Evolutionary conservation across 2,888 invertebrate genomes (phyloP), one percentile per base, ranked within the genome.

Genomic region (Meta bourneti): DNA sequence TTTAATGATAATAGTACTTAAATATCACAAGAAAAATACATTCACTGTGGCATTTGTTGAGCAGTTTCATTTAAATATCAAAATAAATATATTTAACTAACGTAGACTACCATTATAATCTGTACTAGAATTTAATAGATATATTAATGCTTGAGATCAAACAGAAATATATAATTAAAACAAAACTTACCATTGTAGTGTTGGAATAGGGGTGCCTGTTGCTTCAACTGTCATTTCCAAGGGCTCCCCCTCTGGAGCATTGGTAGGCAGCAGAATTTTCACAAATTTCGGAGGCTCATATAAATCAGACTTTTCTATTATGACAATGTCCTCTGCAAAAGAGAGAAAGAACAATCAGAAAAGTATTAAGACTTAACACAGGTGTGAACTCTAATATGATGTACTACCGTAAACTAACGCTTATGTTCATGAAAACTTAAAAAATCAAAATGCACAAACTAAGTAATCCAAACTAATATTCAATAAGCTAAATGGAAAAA

Each of bases 161-260:
- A 34, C 34, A 34, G 1, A 34, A 34, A 34, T 34, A 34, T 34
- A 34, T 34, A 34, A 34, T 34, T 34, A 34, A 61, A 20, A 8
- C 5, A 48, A 81, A 75, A 11, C 20, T 82, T 79, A 93, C 93
- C 93, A 93, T 87, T 92, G 90, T 9, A 93, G 69, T 9, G 87
- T 92, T 34, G 93, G 93, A 48, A 85, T 61, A 6, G 94, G 94
- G 54, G 89, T 92, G 7, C 94, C 94, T 54, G 88, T 93, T 20
- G 93, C 93, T 91, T 94, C 94, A 13, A 94, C 94, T 8, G 72
- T 89, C 89, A 93, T 89, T 83, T 93, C 91, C 49, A 94, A 71
- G 7, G 93, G 91, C 87, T 93, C 93, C 0, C 93, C 94, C 77
- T 93, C 93, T 11, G 93, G 91, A 9, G 93, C 93, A 54, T 84